phyloP scores from a whole-genome alignment of 1,140 invertebrate species.

The Probaryconus sp. region DNA sequence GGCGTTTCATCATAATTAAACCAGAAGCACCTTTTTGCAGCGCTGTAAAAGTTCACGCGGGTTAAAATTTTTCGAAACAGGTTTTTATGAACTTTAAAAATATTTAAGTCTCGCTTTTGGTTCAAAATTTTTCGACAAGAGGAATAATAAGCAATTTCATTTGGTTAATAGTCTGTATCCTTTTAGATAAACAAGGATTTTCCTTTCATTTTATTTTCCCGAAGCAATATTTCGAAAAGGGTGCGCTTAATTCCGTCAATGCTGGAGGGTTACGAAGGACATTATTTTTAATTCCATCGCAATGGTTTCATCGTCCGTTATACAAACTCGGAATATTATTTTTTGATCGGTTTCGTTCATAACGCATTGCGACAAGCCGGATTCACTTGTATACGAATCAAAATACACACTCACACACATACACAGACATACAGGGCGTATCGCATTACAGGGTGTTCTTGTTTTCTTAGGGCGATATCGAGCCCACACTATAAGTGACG shows the following conservation, averaged over 20 bases:
- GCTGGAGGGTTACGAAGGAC: conserved; percentile 70
- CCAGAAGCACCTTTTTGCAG: too few relatives aligned
- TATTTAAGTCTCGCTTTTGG: too few relatives aligned
- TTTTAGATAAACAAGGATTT: conserved; percentile 42
- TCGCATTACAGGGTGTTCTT: conserved; percentile 52
- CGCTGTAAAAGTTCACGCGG: not conserved
- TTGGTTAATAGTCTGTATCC: too few relatives aligned
- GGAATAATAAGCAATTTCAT: too few relatives aligned
- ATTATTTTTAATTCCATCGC: conserved; percentile 75
- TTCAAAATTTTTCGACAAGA: too few relatives aligned
- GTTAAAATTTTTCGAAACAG: conserved; percentile 16
- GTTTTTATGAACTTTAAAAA: too few relatives aligned
- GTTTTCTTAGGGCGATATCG: conserved; percentile 69
- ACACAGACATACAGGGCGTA: conserved; percentile 31
- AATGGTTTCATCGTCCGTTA: conserved; percentile 67
- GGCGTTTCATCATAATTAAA: too few relatives aligned
- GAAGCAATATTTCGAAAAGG: conserved; percentile 25
- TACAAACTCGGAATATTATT: conserved; percentile 77
- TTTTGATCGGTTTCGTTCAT: conserved; percentile 68
- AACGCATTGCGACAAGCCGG: conserved; percentile 52
- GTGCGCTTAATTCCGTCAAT: conserved; percentile 62
- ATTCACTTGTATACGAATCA: conserved; percentile 60
- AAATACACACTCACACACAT: conserved; percentile 54
- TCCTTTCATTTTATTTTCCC: conserved; percentile 1
- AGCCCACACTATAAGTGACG: conserved; percentile 47